Conservation (phyloP, 1,140 invertebrate species). For the Monochamus saltuarius region DNA sequence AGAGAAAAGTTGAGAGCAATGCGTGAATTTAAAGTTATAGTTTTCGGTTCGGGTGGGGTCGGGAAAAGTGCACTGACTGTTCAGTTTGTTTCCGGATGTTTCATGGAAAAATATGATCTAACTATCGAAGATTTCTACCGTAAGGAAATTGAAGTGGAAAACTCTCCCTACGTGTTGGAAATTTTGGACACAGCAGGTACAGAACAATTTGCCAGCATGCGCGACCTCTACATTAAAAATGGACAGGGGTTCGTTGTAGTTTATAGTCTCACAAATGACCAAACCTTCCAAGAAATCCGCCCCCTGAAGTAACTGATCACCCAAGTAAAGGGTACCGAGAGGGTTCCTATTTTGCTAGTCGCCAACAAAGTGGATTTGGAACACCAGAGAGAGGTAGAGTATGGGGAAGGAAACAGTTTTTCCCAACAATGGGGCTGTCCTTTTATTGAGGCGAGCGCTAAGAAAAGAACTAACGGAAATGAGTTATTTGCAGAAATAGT, state of each 20-base stretch:
- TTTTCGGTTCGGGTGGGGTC: slow-evolving; percentile 97
- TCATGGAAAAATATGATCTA: slow-evolving; percentile 99
- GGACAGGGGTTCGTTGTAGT: slow-evolving; percentile 99
- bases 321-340: slow-evolving; percentile 93
- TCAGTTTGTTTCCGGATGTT: slow-evolving; percentile 98
- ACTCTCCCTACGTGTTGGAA: slow-evolving; percentile 98
- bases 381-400: slow-evolving; percentile 89
- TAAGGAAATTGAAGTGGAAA: slow-evolving; percentile 99
- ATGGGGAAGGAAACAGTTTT: slow-evolving; percentile 76
- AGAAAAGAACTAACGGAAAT: slow-evolving; percentile 97
- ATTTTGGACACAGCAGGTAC: slow-evolving; percentile 99
- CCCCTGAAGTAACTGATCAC: slow-evolving; percentile 99
- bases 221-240: slow-evolving; percentile 99
- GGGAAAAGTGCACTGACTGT: slow-evolving; percentile 96
- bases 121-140: slow-evolving; percentile 98
- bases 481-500: slow-evolving; percentile 99
- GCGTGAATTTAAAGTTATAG: slow-evolving; percentile 99
- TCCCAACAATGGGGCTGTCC: slow-evolving; percentile 95
- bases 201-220: slow-evolving; percentile 99
- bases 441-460: slow-evolving; percentile 98
- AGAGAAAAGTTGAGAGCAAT: slow-evolving; percentile 60
- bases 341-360: slow-evolving; percentile 92
- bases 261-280: slow-evolving; percentile 90
- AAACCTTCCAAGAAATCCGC: slow-evolving; percentile 97
- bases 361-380: slow-evolving; percentile 96